Base-by-base conservation (phyloP, 1,140 invertebrate genomes). In the Caenorhabditis brenneri region DNA sequence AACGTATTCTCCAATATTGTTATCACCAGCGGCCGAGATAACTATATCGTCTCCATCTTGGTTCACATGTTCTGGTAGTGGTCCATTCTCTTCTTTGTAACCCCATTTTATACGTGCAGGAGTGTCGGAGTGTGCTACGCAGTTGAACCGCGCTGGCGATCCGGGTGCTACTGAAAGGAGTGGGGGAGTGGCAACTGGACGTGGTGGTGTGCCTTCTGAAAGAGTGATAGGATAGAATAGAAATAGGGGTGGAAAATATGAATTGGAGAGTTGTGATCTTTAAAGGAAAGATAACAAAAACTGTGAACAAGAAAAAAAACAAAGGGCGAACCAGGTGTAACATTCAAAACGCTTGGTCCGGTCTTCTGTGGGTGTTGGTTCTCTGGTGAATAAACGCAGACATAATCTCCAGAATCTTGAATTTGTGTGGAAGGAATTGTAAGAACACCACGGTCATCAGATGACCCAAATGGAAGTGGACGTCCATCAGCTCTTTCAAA, bases 101-200 rank as follows among this genome's bases (percentile, higher is more conserved):
- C 86, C 88, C 89, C 89, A 90, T 36, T 86, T 84, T 55, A 91
- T 86, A 29, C 88, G 83, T 42, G 89, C 89, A 15, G 88, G 88
- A 12, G 89, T 86, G 31, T 87, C 83, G 36, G 88, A 88, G 82
- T 89, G 79, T 10, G 89, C 82, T 22, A 88, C 87, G 78, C 89
- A 90, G 49, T 90, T 85, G 86, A 90, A 90, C 33, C 86, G 83
- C 19, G 88, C 89, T 12, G 88, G 88, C 39, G 87, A 81, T 36
- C 89, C 90, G 3, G 83, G 84, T 42, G 82, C 86, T 6, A 91
- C 89, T 1, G 87, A 88, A 2, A 87, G 81, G 3, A 87, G 42
- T 48, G 89, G 88, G 19, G 89, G 89, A 58, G 88, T 91, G 81
- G 90, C 89, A 5, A 90, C 87, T 3, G 89, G 89, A 19, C 51